phyloP scores from a whole-genome alignment of 2,113 vertebrate species.

The Numida meleagris region DNA sequence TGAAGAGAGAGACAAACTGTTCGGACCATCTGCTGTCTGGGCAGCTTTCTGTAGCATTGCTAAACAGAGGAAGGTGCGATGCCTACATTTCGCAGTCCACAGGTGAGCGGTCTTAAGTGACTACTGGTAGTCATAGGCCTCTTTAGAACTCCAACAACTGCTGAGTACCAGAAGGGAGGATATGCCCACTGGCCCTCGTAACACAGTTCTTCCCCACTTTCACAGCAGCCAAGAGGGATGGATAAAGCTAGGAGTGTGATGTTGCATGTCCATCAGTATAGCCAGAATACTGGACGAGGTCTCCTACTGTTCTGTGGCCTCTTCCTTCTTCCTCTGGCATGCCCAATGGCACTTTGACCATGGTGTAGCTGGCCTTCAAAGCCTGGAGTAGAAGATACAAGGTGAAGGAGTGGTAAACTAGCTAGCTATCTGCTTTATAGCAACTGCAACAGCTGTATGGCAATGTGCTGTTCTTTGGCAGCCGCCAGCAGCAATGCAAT shows the following conservation, averaged over 20 bases:
- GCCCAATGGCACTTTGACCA: not conserved
- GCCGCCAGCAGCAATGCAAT: slow-evolving; percentile 30
- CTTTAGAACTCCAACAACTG: not conserved
- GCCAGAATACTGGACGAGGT: not conserved
- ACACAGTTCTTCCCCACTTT: not conserved
- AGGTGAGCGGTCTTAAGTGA: not conserved
- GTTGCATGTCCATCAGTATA: not conserved
- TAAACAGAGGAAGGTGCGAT: not conserved
- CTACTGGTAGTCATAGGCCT: not conserved
- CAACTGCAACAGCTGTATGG: slow-evolving; percentile 32
- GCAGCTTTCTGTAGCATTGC: not conserved
- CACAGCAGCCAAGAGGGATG: not conserved
- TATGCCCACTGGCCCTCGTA: not conserved
- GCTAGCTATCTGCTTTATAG: slow-evolving; percentile 1
- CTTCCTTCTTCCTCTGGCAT: not conserved
- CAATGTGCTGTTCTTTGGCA: slow-evolving; percentile 36
- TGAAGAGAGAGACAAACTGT: not conserved
- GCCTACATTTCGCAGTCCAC: not conserved
- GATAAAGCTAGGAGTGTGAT: not conserved
- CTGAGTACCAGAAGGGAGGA: not conserved
- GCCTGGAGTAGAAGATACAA: not conserved
- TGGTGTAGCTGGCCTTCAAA: not conserved
- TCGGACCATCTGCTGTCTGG: not conserved
- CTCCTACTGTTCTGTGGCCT: not conserved
- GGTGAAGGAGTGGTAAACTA: not conserved